phyloP scores from a whole-genome alignment of 2,888 invertebrate species.

The Caenorhabditis japonica region DNA sequence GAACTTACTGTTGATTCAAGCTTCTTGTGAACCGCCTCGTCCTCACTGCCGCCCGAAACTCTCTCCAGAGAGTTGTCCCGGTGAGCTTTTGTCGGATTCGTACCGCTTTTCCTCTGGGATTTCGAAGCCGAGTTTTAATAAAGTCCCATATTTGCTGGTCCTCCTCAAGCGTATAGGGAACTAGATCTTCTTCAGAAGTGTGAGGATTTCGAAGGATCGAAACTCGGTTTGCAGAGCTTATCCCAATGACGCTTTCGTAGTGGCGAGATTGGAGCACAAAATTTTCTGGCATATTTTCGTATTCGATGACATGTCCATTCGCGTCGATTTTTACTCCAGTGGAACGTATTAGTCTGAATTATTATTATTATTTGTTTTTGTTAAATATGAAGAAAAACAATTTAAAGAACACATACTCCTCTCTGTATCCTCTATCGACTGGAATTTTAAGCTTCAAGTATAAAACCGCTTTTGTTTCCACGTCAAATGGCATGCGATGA shows the following conservation, averaged over 20 bases:
- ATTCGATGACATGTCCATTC: background rate
- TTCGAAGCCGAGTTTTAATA: background rate
- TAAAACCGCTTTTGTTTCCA: background rate
- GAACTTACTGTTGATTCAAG: conserved; percentile 12
- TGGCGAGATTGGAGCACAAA: background rate
- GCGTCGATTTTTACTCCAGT: background rate
- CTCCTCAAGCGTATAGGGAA: background rate
- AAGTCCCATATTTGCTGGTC: conserved; percentile 9
- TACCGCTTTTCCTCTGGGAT: background rate
- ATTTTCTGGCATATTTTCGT: background rate
- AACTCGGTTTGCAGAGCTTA: background rate
- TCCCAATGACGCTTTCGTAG: background rate
- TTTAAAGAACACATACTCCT: background rate
- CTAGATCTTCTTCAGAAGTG: background rate
- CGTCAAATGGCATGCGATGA: conserved; percentile 8
- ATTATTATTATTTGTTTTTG: too few relatives aligned
- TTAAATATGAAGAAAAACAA: too few relatives aligned
- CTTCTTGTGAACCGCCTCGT: background rate
- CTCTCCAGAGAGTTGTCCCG: conserved; percentile 1
- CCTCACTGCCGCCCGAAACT: background rate
- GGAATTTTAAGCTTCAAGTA: background rate
- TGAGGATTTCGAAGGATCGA: background rate
- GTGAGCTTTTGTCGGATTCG: background rate
- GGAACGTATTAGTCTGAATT: background rate
- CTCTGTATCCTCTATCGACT: conserved; percentile 2